Conservation (phyloP, 2,888 invertebrate genomes). For the Julus scandinavius region DNA sequence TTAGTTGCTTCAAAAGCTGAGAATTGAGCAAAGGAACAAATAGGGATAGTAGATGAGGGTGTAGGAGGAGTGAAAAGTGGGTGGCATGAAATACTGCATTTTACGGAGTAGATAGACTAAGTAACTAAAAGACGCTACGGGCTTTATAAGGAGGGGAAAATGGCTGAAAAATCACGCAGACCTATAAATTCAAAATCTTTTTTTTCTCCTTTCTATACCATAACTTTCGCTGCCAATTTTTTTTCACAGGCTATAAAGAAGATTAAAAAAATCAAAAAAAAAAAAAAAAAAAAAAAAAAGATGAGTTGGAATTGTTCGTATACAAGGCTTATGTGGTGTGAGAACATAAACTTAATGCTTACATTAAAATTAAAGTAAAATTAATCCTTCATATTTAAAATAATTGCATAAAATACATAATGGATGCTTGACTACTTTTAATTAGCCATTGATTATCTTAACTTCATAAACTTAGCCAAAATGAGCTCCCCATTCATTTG, state of each 20-base stretch:
- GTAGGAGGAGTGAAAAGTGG: background rate
- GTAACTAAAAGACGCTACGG: slow-evolving; percentile 19
- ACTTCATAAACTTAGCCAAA: no score
- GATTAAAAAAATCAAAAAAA: background rate
- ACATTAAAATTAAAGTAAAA: no score
- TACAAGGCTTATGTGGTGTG: background rate
- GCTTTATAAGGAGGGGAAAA: background rate
- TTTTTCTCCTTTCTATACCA: background rate
- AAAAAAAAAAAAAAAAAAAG: background rate
- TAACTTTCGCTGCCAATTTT: background rate
- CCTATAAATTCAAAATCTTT: background rate
- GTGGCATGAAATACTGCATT: background rate
- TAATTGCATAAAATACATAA: no score
- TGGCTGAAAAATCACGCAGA: slow-evolving; percentile 15
- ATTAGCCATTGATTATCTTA: no score
- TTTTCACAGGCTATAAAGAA: background rate
- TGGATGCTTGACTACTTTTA: no score
- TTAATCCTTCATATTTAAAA: no score
- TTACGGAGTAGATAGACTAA: slow-evolving; percentile 19
- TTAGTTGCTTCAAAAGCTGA: slow-evolving; percentile 40
- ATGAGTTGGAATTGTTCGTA: background rate
- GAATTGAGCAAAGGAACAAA: slow-evolving; percentile 35
- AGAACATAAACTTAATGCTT: background rate
- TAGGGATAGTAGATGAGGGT: background rate
- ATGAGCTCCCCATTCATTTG: no score